phyloP scores from a whole-genome alignment of 2,797 vertebrate species.

The Xenops minutus region DNA sequence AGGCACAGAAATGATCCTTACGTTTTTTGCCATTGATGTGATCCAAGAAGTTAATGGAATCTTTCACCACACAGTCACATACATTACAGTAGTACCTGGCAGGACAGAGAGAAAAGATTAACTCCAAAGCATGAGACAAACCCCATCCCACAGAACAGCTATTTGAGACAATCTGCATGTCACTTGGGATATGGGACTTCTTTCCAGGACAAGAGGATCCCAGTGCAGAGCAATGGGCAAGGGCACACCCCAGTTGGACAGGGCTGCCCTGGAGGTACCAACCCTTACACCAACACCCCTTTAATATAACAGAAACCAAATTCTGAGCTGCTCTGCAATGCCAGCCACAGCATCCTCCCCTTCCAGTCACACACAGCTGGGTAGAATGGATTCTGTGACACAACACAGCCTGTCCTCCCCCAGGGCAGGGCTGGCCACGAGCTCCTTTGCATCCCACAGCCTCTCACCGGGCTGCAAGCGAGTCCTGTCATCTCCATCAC shows the following conservation, averaged over 20 bases:
- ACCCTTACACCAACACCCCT: rapidly evolving
- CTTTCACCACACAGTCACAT: constrained; percentile 97
- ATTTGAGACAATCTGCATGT: background rate
- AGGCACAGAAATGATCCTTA: constrained; percentile 72
- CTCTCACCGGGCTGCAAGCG: background rate
- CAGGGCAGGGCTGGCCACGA: background rate
- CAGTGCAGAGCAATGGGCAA: background rate
- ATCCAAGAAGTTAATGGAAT: constrained; percentile 98
- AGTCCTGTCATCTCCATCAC: background rate
- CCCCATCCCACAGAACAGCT: background rate
- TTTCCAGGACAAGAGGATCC: background rate
- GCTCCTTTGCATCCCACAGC: background rate
- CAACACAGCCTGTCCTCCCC: background rate
- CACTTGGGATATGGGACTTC: background rate
- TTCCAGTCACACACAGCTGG: background rate
- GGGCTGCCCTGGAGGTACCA: background rate
- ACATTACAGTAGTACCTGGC: constrained; percentile 95
- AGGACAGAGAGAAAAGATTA: background rate
- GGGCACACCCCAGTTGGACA: background rate
- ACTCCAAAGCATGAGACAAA: background rate
- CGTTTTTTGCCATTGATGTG: constrained; percentile 99
- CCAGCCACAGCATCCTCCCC: background rate
- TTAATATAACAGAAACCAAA: background rate
- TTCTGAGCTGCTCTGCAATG: background rate
- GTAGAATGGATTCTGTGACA: background rate